phyloP scores from a whole-genome alignment of 2,797 vertebrate species.

The Basileuterus tristriatus region DNA sequence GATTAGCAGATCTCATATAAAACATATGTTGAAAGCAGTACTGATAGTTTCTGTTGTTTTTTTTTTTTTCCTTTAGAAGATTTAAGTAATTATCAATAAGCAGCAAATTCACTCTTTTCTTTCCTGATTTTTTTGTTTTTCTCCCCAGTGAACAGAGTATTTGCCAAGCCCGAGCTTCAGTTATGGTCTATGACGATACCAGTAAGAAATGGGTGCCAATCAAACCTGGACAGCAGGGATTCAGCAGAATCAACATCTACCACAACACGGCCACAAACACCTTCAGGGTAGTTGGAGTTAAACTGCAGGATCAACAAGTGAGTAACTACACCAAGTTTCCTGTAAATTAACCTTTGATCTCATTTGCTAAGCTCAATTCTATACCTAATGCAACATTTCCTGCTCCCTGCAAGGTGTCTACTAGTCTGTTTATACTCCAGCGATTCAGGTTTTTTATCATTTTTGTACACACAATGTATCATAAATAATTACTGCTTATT shows the following conservation, averaged over 20 bases:
- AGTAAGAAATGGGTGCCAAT: slow-evolving; percentile 99
- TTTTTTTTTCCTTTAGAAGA: neutral
- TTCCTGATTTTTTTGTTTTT: neutral
- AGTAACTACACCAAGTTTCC: slow-evolving; percentile 36
- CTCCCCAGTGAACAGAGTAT: slow-evolving; percentile 95
- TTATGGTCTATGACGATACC: slow-evolving; percentile 99
- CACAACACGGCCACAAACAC: slow-evolving; percentile 90
- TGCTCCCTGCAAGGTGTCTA: neutral
- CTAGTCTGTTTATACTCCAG: neutral
- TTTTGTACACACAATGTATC: neutral
- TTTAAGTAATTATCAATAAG: neutral
- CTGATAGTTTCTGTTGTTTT: neutral
- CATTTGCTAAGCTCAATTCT: neutral
- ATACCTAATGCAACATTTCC: neutral
- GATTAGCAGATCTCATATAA: neutral
- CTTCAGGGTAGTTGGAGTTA: slow-evolving; percentile 96
- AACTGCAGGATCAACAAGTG: slow-evolving; percentile 99
- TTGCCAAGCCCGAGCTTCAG: slow-evolving; percentile 98
- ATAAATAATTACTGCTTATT: neutral
- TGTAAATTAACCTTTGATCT: slow-evolving; percentile 49
- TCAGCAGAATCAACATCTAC: slow-evolving; percentile 99
- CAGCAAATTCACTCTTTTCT: neutral
- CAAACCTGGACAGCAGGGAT: slow-evolving; percentile 97
- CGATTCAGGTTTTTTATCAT: neutral
- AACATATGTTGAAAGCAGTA: neutral